A percentile compares a stretch with the other conserved stretches of the same genome.
Evolutionary conservation across 2,888 invertebrate genomes (phyloP).

Genomic region (Lasioglossum calceatum): DNA sequence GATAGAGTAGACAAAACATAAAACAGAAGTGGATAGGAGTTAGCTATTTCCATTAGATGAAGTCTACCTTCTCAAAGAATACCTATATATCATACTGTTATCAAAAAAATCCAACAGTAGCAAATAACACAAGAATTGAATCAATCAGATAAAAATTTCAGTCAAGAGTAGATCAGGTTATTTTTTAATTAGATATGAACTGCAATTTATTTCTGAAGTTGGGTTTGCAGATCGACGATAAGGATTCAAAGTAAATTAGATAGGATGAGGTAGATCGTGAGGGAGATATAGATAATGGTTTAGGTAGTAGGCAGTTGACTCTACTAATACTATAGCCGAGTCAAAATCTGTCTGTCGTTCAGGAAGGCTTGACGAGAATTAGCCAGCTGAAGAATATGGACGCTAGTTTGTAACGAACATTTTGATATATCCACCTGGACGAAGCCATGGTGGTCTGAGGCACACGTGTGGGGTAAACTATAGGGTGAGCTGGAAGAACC

Average conservation of each 20-base stretch:
- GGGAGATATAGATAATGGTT: not conserved
- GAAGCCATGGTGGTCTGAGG: slow-evolving; percentile 69
- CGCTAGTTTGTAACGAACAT: slow-evolving; percentile 77
- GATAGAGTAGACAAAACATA: not conserved
- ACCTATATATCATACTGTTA: not conserved
- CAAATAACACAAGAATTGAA: not conserved
- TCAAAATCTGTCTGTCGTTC: not conserved
- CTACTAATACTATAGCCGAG: not conserved
- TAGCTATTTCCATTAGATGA: not conserved
- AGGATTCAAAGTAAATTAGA: not conserved
- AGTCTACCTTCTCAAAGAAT: not conserved
- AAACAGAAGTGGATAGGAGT: not conserved
- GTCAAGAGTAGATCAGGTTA: not conserved
- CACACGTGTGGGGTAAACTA: slow-evolving; percentile 38
- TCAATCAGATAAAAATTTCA: not conserved
- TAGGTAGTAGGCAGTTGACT: not conserved
- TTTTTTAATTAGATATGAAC: not conserved
- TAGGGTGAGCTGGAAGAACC: slow-evolving; percentile 37
- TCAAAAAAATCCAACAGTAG: not conserved
- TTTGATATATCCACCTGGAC: slow-evolving; percentile 79
- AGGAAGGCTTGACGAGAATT: slow-evolving; percentile 75
- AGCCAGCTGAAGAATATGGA: slow-evolving; percentile 77
- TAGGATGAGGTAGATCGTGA: not conserved
- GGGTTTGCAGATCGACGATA: not conserved
- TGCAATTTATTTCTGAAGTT: not conserved